phyloP scores from a whole-genome alignment of 2,113 vertebrate species.

The Callorhinus ursinus region DNA sequence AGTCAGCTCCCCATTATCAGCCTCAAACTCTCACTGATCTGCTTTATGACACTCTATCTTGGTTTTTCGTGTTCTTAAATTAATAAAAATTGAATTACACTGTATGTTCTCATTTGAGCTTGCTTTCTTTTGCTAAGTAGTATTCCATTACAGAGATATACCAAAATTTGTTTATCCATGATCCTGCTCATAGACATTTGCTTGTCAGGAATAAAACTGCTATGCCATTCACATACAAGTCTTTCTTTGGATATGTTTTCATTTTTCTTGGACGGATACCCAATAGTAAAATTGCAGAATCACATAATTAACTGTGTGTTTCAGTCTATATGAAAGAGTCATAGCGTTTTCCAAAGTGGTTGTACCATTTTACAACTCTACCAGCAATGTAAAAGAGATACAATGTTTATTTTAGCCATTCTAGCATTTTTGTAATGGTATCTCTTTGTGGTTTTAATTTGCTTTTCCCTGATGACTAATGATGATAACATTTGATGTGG shows the following conservation, averaged over 20 bases:
- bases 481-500: background rate
- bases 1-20: background rate
- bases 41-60: background rate
- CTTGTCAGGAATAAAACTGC: background rate
- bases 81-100: background rate
- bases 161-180: constrained; percentile 3
- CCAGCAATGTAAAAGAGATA: constrained; percentile 17
- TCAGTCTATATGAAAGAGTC: background rate
- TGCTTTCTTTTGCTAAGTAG: constrained; percentile 45
- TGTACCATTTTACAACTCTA: background rate
- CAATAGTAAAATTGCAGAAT: background rate
- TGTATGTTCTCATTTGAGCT: background rate
- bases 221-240: background rate
- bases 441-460: constrained; percentile 27
- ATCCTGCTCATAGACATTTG: background rate
- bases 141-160: background rate
- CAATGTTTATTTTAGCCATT: background rate
- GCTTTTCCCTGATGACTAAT: constrained; percentile 6
- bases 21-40: background rate
- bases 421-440: background rate
- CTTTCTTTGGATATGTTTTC: background rate
- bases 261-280: constrained; percentile 9
- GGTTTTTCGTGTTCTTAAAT: background rate
- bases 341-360: constrained; percentile 26
- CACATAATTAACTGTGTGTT: background rate